Conservation (phyloP, 2,888 invertebrate genomes). For the Cheilosia grossa region DNA sequence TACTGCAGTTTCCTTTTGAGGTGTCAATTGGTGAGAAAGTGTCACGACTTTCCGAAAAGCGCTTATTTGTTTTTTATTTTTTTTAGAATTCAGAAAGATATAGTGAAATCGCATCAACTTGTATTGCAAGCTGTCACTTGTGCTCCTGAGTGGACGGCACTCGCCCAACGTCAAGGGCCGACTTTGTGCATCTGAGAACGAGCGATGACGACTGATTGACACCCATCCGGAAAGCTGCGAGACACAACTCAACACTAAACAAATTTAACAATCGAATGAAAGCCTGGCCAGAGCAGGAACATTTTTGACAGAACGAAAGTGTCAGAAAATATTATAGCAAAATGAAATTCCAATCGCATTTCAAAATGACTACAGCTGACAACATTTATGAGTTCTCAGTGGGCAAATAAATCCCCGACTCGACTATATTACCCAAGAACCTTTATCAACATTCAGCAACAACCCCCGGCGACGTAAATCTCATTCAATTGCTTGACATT, state of each 20-base stretch:
- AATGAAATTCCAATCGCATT: background rate
- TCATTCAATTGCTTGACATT: conserved; percentile 59
- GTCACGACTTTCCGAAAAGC: background rate
- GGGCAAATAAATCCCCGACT: conserved; percentile 12
- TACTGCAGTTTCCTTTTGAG: background rate
- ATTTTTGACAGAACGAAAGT: too few species aligned
- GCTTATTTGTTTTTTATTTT: background rate
- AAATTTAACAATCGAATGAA: too few species aligned
- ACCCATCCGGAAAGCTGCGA: too few species aligned
- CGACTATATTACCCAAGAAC: conserved; percentile 1
- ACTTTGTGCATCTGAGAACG: too few species aligned
- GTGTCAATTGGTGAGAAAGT: background rate
- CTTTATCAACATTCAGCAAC: conserved; percentile 8
- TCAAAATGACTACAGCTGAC: too few species aligned
- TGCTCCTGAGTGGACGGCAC: too few species aligned
- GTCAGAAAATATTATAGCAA: too few species aligned
- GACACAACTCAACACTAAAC: too few species aligned
- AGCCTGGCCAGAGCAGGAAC: too few species aligned
- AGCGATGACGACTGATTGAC: too few species aligned
- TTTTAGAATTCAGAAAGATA: background rate
- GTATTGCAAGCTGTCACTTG: too few species aligned
- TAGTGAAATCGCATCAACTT: background rate
- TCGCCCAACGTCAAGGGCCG: too few species aligned
- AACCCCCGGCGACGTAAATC: conserved; percentile 4
- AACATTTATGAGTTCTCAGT: background rate